Evolutionary conservation across 2,888 invertebrate genomes (phyloP), one percentile per base, ranked within the genome.

Genomic region (Eupithecia subumbrata): DNA sequence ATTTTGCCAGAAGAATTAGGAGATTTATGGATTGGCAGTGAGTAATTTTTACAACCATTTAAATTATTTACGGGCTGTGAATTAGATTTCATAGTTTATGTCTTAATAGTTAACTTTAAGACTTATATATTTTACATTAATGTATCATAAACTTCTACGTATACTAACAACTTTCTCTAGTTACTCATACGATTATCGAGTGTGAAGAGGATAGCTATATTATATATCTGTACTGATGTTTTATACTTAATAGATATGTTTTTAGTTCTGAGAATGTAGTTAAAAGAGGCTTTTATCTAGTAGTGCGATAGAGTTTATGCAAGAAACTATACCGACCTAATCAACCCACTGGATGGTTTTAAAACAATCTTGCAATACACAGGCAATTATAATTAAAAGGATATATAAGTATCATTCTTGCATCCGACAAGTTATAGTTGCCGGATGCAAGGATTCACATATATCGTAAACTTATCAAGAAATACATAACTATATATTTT

Each of bases 21-120:
- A 91, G 87, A 88, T 90, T 89, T 87, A 88, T 86, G 88, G 88
- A 88, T 88, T 85, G 79, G 85, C 86, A 87, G 92, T 93, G 86
- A 93, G 93, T 92, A 89, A 84, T 85, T 85, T 85, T 84, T 84
- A 86, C 84, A 83, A 83, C 85, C 84, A 84, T 84, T 81, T 81
- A 85, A 82, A 81, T 84, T 72, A 72, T 81, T 78, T 76, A 77
- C 77, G 67, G 73, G 70, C 71, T 80, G 73, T 76, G 74, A 69
- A 73, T 74, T 75, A 73, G 66, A 78, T 75, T 79, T 76, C 67
- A 76, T 76, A 68, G 73, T 79, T 80, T 77, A 81, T 81, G 76
- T 80, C 77, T 69, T 78, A 40, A 40, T 40, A 40, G 40, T 40
- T 40, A 70, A 75, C 30, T 67, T 40, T 37, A 40, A 67, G 37